A percentile compares a stretch with the other conserved stretches of the same genome.
These are phyloP conservation scores for Thyatira batis DNA, from an alignment of 2,888 invertebrate genomes.

Conservation along the genomic window DNA sequence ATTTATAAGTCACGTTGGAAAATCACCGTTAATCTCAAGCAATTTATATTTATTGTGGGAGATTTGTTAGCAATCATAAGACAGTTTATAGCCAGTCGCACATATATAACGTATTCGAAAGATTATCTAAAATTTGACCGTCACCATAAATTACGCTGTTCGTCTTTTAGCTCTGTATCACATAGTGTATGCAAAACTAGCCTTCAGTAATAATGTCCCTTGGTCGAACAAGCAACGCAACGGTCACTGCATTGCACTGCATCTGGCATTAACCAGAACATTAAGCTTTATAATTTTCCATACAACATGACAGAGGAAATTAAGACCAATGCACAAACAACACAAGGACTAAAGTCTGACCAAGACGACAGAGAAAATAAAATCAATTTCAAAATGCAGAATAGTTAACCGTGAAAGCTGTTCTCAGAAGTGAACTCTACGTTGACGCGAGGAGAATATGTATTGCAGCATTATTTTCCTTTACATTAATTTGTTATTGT, in stretches of 20 bases:
- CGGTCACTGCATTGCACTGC: slow-evolving; percentile 49
- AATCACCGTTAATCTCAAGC: slow-evolving; percentile 9
- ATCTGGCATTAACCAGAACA: slow-evolving; percentile 50
- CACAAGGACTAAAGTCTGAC: slow-evolving; percentile 44
- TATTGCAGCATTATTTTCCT: slow-evolving; percentile 50
- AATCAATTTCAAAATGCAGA: slow-evolving; percentile 63
- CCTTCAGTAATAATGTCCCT: slow-evolving; percentile 65
- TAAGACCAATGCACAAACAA: slow-evolving; percentile 31
- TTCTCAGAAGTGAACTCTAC: slow-evolving; percentile 61
- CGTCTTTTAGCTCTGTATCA: slow-evolving; percentile 41
- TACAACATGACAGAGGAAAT: slow-evolving; percentile 28
- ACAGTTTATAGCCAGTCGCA: slow-evolving; percentile 11
- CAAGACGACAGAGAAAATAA: slow-evolving; percentile 38
- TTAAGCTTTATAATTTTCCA: slow-evolving; percentile 34
- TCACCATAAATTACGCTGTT: no score
- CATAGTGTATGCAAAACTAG: slow-evolving; percentile 62
- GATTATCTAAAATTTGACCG: neutral
- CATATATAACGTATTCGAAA: neutral
- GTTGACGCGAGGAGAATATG: slow-evolving; percentile 55
- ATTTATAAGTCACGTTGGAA: slow-evolving; percentile 6
- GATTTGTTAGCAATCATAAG: slow-evolving; percentile 18
- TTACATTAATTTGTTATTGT: slow-evolving; percentile 46
- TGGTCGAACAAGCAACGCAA: slow-evolving; percentile 52
- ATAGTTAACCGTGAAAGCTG: slow-evolving; percentile 68
- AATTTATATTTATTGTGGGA: neutral